Conservation (phyloP, 2,113 vertebrate genomes). For the Pavo muticus region DNA sequence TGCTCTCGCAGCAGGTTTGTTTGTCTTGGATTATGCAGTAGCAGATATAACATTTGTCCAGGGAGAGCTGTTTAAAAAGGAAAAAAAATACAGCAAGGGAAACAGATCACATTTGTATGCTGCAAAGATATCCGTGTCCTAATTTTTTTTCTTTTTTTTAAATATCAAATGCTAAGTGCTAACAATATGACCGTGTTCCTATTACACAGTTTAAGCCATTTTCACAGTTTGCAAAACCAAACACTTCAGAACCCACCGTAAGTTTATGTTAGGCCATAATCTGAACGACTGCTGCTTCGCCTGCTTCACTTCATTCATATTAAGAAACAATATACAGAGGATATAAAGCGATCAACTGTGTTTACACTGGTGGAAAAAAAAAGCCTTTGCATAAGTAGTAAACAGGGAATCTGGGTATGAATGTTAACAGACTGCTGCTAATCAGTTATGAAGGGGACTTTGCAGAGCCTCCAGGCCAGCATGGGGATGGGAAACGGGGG, state of each 20-base stretch:
- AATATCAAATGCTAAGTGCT: conserved; percentile 26
- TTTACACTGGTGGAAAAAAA: conserved; percentile 32
- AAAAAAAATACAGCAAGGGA: neutral
- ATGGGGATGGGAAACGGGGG: neutral
- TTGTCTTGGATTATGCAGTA: conserved; percentile 57
- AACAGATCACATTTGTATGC: conserved; percentile 10
- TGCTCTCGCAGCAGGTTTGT: conserved; percentile 18
- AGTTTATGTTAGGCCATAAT: conserved; percentile 54
- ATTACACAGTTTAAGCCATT: neutral
- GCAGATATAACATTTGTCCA: conserved; percentile 21
- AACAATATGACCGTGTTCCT: neutral
- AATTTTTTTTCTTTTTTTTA: neutral
- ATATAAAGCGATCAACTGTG: conserved; percentile 68
- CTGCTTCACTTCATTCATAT: conserved; percentile 64
- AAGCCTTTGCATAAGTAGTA: neutral
- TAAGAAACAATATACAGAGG: conserved; percentile 72
- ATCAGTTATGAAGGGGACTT: neutral
- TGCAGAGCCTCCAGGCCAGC: neutral
- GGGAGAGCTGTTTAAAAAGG: conserved; percentile 8
- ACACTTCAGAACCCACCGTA: conserved; percentile 11
- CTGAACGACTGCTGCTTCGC: conserved; percentile 41
- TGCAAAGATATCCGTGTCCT: neutral
- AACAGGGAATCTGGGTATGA: conserved; percentile 8
- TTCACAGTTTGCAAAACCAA: conserved; percentile 67
- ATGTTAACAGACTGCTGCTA: neutral